A percentile compares a stretch with the other conserved stretches of the same genome.
Evolutionary conservation across 2,888 invertebrate species (phyloP).

Genomic region (Coleophora deauratella): DNA sequence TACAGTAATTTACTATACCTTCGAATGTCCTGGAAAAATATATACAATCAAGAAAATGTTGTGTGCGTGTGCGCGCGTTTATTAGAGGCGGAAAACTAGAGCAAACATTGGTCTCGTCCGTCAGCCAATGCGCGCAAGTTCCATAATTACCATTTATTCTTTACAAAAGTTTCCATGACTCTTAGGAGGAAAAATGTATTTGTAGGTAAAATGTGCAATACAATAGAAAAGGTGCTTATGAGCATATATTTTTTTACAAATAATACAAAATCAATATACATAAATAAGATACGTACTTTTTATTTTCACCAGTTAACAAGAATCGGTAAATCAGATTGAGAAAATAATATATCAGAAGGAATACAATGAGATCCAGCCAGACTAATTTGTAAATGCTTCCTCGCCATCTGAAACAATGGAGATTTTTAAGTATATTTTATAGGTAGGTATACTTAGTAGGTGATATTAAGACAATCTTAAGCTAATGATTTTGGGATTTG

Average conservation of each 20-base stretch:
- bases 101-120: too few species aligned
- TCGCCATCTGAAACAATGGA: constrained; percentile 84
- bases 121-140: too few species aligned
- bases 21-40: constrained; percentile 82
- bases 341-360: constrained; percentile 83
- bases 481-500: too few species aligned
- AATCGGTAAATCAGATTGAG: constrained; percentile 86
- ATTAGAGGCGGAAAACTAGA: too few species aligned
- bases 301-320: constrained; percentile 77
- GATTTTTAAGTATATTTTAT: neutral
- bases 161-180: too few species aligned
- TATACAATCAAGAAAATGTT: neutral
- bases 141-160: too few species aligned
- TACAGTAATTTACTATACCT: constrained; percentile 87
- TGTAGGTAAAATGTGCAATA: too few species aligned
- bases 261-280: neutral
- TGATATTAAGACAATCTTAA: too few species aligned
- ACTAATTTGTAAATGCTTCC: constrained; percentile 96
- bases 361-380: constrained; percentile 90
- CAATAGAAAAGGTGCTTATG: too few species aligned
- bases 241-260: too few species aligned
- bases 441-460: neutral
- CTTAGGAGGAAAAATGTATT: too few species aligned
- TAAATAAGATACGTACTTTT: constrained; percentile 72
- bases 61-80: too few species aligned